phyloP scores from a whole-genome alignment of 2,113 vertebrate genomes.

The Actenoides hombroni region DNA sequence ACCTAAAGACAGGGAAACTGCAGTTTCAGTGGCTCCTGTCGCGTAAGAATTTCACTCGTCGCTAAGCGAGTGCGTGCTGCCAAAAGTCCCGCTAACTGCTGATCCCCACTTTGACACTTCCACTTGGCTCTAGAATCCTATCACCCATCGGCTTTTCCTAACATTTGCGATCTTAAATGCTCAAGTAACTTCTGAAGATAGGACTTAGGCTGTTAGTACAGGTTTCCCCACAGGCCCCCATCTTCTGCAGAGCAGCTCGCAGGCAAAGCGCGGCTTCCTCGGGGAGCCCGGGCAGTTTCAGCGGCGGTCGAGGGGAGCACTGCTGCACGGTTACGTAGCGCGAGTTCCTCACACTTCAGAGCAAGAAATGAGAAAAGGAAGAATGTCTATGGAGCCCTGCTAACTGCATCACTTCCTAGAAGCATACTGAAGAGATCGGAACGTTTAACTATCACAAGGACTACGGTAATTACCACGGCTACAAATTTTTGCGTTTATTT shows the following conservation, averaged over 20 bases:
- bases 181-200: slow-evolving; percentile 1
- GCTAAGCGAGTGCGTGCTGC: neutral
- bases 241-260: neutral
- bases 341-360: neutral
- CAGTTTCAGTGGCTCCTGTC: neutral
- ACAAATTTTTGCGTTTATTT: neutral
- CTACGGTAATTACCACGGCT: neutral
- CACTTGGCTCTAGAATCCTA: neutral
- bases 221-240: neutral
- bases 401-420: neutral
- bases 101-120: neutral
- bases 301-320: neutral
- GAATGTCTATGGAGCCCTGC: neutral
- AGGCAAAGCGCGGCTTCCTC: neutral
- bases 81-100: neutral
- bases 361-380: neutral
- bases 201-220: neutral
- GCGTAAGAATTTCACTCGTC: neutral
- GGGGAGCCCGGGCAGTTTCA: neutral
- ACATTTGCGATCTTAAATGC: slow-evolving; percentile 14
- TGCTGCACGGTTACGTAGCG: accelerated
- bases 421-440: neutral
- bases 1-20: neutral
- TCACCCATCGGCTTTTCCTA: slow-evolving; percentile 9
- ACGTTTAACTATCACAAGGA: neutral